Evolutionary conservation across 2,888 invertebrate species (phyloP).

Genomic region (Prenolepis imparis): DNA sequence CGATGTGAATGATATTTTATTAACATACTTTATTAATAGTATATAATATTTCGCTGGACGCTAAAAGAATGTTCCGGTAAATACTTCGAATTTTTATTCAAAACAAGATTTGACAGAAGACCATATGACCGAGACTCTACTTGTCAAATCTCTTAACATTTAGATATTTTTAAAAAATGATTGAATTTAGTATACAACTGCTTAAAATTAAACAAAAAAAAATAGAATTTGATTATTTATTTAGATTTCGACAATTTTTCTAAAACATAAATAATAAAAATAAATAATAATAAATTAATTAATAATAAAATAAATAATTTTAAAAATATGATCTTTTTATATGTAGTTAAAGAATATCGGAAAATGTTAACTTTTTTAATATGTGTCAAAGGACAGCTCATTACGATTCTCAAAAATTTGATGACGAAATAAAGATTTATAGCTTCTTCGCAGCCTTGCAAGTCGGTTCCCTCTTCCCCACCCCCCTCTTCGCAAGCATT

Average conservation of each 20-base stretch:
- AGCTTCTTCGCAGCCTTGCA: slow-evolving; percentile 46
- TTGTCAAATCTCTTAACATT: too few species aligned
- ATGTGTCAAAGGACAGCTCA: neutral
- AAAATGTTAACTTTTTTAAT: neutral
- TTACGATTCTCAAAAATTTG: slow-evolving; percentile 6
- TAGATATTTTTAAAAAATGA: neutral
- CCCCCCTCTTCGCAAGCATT: slow-evolving; percentile 55
- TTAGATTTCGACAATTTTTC: neutral
- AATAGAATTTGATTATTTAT: neutral
- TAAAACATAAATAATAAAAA: neutral
- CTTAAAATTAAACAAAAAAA: neutral
- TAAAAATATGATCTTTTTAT: neutral
- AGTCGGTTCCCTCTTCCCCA: slow-evolving; percentile 19
- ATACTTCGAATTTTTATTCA: neutral
- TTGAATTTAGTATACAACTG: neutral
- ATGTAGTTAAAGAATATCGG: neutral
- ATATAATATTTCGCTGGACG: neutral
- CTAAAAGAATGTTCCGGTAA: neutral
- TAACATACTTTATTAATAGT: neutral
- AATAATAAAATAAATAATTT: too few species aligned
- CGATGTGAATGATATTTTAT: neutral
- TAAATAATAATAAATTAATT: too few species aligned
- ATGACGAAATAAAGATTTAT: slow-evolving; percentile 49
- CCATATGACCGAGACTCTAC: too few species aligned
- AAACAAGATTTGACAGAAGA: neutral